A percentile compares a stretch with the other conserved stretches of the same genome.
Conservation (phyloP, 2,113 vertebrate genomes). For the Corydoras maculifer region DNA sequence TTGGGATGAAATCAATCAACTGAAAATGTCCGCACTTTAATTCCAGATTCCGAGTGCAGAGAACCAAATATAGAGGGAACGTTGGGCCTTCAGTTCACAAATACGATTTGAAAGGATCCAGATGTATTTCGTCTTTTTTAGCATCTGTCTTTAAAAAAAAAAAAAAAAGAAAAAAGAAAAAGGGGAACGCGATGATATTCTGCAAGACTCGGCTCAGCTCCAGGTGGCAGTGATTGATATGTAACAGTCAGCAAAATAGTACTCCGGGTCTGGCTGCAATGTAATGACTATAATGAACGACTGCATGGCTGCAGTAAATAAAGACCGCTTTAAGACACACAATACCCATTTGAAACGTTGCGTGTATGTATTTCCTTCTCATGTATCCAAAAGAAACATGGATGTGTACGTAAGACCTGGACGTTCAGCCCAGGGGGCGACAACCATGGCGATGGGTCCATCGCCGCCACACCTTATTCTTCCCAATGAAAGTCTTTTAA, state of each 20-base stretch:
- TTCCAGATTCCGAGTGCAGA: constrained; percentile 11
- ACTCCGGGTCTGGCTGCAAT: not conserved
- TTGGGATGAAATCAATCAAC: constrained; percentile 21
- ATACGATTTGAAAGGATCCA: constrained; percentile 18
- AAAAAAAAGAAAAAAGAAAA: constrained; percentile 4
- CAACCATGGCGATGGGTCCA: too few species aligned
- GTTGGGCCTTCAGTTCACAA: constrained; percentile 2
- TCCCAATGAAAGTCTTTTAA: too few species aligned
- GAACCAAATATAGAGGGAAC: constrained; percentile 18
- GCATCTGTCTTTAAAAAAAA: not conserved
- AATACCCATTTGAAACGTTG: not conserved
- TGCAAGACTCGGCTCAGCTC: not conserved
- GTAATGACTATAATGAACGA: not conserved
- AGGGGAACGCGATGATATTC: not conserved
- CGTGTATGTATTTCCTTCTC: not conserved
- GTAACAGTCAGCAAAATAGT: not conserved
- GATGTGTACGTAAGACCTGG: too few species aligned
- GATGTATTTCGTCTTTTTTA: constrained; percentile 15
- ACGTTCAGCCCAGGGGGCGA: not conserved
- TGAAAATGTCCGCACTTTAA: not conserved
- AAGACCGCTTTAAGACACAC: not conserved
- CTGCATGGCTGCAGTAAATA: constrained; percentile 4
- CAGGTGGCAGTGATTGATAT: constrained; percentile 19
- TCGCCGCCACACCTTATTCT: too few species aligned
- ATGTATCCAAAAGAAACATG: too few species aligned